Base-by-base conservation (phyloP, 2,797 vertebrate species). In the Sebastes kiyomatsui region DNA sequence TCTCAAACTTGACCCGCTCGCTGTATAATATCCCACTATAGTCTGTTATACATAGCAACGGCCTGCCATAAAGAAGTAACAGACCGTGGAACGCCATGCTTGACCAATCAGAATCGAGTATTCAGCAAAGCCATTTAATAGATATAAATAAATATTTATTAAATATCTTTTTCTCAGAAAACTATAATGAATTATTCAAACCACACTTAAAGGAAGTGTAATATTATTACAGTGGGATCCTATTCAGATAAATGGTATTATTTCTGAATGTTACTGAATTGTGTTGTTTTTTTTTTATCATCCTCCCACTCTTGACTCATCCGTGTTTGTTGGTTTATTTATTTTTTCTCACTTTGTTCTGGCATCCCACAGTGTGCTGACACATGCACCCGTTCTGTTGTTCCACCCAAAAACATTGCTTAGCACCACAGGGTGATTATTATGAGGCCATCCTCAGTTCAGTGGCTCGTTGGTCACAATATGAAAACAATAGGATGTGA, bases 251-350 rank as follows among this genome's bases (percentile, higher is more conserved):
- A 30, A 42, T 55, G 32, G 7, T 60, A 42, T 64, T 38, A 38
- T 75, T 81, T 85, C 16, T 82, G 32, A 79, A 61, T 71, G 9
- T 74, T 60, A 20, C 58, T 59, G 42, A 60, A 77, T 76, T 55
- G 10, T 81, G 5, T 22, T 22, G 1, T 2, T 35, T 28, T 42
- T 62, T 33, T 66, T 67, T 25, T 2, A 33, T 56, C 69, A 60
- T 72, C 83, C 72, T 70, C 73, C 77, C 80, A 83, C 88, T 80
- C 70, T 75, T 87, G 77, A 88, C 61, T 88, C 81, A 87, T 85
- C 33, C 27, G 69, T 79, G 75, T 82, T 82, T 77, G 69, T 79
- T 79, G 68, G 49, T 82, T 78, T 79, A 52, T 84, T 87, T 86
- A 59, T 87, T 79, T 72, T 55, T 59, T 78, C 30, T 65, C 67